These are phyloP conservation scores for Leptestheria dahalacensis DNA, from an alignment of 1,140 invertebrate genomes.

Conservation along the genomic window DNA sequence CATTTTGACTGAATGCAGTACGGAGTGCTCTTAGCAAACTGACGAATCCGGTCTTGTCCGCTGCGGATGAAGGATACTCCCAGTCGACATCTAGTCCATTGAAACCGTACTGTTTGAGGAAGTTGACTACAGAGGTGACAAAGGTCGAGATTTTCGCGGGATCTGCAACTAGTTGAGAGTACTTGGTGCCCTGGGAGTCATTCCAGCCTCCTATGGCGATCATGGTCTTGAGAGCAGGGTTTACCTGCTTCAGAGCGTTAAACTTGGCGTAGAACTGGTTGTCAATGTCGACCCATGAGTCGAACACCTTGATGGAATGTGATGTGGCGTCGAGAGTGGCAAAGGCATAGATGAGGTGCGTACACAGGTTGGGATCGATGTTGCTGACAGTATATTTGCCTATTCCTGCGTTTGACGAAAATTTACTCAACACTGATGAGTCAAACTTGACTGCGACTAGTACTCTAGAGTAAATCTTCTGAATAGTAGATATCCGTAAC, in stretches of 20 bases:
- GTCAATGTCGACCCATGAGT: conserved; percentile 13
- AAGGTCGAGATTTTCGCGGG: conserved; percentile 15
- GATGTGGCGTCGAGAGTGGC: conserved; percentile 22
- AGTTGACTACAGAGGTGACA: conserved; percentile 15
- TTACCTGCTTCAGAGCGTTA: conserved; percentile 40
- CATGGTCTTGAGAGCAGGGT: conserved; percentile 46
- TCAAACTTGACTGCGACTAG: too few species aligned
- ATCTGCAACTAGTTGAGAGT: neutral
- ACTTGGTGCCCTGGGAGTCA: conserved; percentile 23
- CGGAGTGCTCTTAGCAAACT: conserved; percentile 35
- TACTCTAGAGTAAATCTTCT: conserved; percentile 14
- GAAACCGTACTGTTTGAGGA: conserved; percentile 18
- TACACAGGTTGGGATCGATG: conserved; percentile 29
- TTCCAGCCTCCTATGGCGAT: conserved; percentile 38
- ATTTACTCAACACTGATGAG: too few species aligned
- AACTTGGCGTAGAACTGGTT: conserved; percentile 20
- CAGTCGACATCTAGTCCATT: conserved; percentile 26
- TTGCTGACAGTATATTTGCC: conserved; percentile 20
- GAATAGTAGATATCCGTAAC: conserved; percentile 19
- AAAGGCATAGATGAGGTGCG: conserved; percentile 33
- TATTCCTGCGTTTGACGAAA: neutral
- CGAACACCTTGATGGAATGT: conserved; percentile 17
- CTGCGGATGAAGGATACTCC: conserved; percentile 23
- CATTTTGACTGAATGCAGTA: conserved; percentile 28
- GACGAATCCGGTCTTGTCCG: conserved; percentile 35